Base-by-base conservation (phyloP, 2,888 invertebrate genomes). In the Agrilus cyanescens region DNA sequence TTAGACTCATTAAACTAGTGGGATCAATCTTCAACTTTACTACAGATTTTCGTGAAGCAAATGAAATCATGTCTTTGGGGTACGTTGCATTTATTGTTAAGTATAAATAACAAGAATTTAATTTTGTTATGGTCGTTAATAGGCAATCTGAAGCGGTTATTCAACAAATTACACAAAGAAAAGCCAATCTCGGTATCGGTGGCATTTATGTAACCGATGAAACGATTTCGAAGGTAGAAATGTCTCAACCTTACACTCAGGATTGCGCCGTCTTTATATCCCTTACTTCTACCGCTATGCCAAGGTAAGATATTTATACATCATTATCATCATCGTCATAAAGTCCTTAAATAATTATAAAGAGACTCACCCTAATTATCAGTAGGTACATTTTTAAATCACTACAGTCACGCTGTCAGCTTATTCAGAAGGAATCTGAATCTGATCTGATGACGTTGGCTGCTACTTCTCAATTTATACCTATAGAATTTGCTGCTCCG, bases 251-350 rank as follows among this genome's bases (percentile, higher is more conserved):
- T 1, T 82, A 85, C 62, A 76, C 80, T 3, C 74, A 76, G 46
- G 87, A 87, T 57, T 87, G 86, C 60, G 86, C 85, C 4, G 72
- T 78, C 2, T 87, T 86, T 57, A 75, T 86, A 37, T 82, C 85
- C 0, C 62, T 84, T 4, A 77, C 83, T 46, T 86, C 86, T 2
- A 84, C 82, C 37, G 86, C 87, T 4, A 65, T 87, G 43, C 85
- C 86, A 20, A 78, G 82, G 82, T 76, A 59, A 53, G 36, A 32
- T 29, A 8, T 38, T 8, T 32, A n/a, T 4, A 6, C 14, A 13
- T 25, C 36, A n/a, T n/a, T n/a, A n/a, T n/a, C n/a, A n/a, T n/a
- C n/a, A n/a, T n/a, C n/a, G n/a, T n/a, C n/a, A n/a, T n/a, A n/a
- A n/a, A n/a, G n/a, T n/a, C n/a, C n/a, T n/a, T n/a, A n/a, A n/a